Conservation (phyloP, 2,797 vertebrate genomes). For the Masticophis lateralis region DNA sequence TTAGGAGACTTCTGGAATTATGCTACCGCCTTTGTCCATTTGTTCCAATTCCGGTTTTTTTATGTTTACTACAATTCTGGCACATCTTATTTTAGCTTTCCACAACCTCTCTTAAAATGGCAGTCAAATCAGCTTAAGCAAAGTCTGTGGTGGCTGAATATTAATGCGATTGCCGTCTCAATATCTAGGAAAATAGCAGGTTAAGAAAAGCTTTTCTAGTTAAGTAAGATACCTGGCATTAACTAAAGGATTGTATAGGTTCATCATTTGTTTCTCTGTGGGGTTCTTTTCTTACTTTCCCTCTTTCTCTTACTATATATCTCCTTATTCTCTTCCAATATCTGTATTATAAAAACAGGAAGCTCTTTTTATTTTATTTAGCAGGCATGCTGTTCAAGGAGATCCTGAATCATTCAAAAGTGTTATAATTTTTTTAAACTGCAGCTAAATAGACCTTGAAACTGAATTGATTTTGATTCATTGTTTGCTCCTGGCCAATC, state of each 20-base stretch:
- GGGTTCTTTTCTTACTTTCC: background rate
- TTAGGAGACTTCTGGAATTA: background rate
- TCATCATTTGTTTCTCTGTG: background rate
- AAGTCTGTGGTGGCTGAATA: background rate
- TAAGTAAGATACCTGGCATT: background rate
- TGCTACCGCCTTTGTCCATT: background rate
- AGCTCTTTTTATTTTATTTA: slow-evolving; percentile 4
- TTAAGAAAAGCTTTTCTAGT: background rate
- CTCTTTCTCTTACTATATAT: background rate
- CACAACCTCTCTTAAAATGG: background rate
- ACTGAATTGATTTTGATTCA: background rate
- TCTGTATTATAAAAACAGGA: background rate
- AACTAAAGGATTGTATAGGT: background rate
- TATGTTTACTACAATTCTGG: background rate
- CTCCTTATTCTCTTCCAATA: background rate
- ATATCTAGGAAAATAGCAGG: background rate
- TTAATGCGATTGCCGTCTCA: background rate
- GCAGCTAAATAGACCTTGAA: background rate
- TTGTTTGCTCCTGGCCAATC: background rate
- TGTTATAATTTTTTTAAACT: background rate
- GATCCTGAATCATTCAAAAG: background rate
- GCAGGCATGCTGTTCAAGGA: background rate
- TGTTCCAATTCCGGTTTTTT: background rate
- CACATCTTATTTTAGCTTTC: background rate
- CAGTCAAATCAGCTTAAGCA: background rate